Base-by-base conservation (phyloP, 2,113 vertebrate species). In the Antennarius striatus region DNA sequence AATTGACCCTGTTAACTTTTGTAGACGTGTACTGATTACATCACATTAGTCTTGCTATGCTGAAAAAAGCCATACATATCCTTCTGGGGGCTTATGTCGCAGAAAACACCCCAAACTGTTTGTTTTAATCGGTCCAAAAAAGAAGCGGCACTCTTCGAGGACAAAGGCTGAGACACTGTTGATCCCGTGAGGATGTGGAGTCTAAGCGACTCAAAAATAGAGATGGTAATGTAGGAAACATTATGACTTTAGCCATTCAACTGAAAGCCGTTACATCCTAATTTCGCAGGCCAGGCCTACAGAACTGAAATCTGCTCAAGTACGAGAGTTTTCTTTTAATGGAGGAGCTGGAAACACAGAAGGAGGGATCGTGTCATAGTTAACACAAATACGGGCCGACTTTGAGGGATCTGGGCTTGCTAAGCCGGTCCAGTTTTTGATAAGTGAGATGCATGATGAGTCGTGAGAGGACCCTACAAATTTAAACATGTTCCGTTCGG, bases 401-500 rank as follows among this genome's bases (percentile, higher is more conserved):
- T 74, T 62, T 68, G 72, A 86, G 59, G 68, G 71, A 69, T 77
- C 59, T 17, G 71, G n/a, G 64, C 73, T 79, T 30, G 3, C 73
- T 80, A 70, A 64, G 70, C 67, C 71, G 13, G 68, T 84, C 63
- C 45, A 12, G 11, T 56, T 58, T 46, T 76, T 68, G 81, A 86
- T 88, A 90, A 88, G 78, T 62, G 32, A 70, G 63, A 80, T 81
- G 84, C 77, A 71, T 62, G 82, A 69, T 60, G 70, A 86, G 80
- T 75, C 75, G 78, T 71, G 83, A 90, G 76, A 87, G 78, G 68
- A 53, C 58, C 76, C 59, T 67, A 87, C 81, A 56, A 65, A 62
- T 73, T 89, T 72, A 73, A 78, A 65, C 57, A 64, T 55, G 77
- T 77, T 73, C 79, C 54, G 74, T 54, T 57, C 29, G 7, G 49